These are phyloP conservation scores for Lysandra bellargus DNA, from an alignment of 2,888 invertebrate genomes.

Conservation along the genomic window DNA sequence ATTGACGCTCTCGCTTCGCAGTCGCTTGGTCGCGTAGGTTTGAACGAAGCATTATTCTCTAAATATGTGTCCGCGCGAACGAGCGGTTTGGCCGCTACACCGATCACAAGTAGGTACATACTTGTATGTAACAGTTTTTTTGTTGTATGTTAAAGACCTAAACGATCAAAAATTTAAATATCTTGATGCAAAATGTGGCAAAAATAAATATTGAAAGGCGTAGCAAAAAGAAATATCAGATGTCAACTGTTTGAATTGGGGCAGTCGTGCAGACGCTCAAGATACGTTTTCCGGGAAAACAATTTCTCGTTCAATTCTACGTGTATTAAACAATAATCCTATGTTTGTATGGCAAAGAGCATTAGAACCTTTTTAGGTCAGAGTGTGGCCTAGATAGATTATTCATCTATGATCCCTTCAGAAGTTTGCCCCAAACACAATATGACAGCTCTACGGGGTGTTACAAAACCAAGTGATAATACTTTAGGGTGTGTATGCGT, in stretches of 20 bases:
- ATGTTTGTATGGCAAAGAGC: background rate
- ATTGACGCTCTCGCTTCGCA: no score
- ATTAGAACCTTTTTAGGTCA: conserved; percentile 1
- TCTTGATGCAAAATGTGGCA: background rate
- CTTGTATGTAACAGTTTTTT: no score
- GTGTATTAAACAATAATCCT: background rate
- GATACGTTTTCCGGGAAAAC: background rate
- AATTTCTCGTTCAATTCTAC: background rate
- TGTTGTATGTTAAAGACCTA: background rate
- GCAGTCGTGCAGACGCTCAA: background rate
- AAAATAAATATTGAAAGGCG: background rate
- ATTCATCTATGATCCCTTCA: background rate
- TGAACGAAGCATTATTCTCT: no score
- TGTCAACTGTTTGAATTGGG: background rate
- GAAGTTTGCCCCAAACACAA: background rate
- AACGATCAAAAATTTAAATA: background rate
- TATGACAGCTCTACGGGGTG: background rate
- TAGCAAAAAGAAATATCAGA: no score
- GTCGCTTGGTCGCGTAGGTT: no score
- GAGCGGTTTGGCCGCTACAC: no score
- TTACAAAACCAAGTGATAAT: no score
- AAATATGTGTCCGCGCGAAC: no score
- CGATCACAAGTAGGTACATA: no score
- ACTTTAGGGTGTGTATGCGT: no score
- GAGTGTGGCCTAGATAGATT: background rate